A percentile compares a stretch with the other conserved stretches of the same genome.
These are phyloP conservation scores for Seriola rivoliana DNA, from an alignment of 2,113 vertebrate genomes.

Conservation along the genomic window DNA sequence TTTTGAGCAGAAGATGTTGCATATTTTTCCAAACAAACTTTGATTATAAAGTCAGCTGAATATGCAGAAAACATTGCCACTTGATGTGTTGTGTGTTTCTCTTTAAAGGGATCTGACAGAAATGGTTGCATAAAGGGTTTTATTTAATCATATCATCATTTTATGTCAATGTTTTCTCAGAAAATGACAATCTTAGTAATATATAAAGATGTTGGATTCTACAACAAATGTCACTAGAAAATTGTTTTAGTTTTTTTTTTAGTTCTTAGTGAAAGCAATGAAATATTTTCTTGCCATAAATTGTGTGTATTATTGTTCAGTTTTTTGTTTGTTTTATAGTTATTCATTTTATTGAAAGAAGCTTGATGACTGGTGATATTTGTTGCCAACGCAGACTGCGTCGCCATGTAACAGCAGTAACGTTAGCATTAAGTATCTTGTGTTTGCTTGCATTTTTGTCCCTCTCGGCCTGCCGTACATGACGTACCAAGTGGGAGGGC, in stretches of 20 bases:
- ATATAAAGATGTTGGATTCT: background rate
- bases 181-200: conserved; percentile 24
- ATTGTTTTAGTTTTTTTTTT: background rate
- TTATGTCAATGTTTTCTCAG: conserved; percentile 16
- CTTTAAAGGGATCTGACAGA: conserved; percentile 65
- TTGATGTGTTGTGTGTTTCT: conserved; percentile 67
- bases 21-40: conserved; percentile 70
- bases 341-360: background rate
- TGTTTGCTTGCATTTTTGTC: background rate
- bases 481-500: conserved; percentile 7
- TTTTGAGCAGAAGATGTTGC: conserved; percentile 51
- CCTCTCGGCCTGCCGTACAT: conserved; percentile 56
- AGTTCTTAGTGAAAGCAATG: background rate
- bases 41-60: conserved; percentile 65
- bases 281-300: background rate
- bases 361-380: background rate
- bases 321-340: background rate
- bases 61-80: conserved; percentile 54
- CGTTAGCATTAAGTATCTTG: background rate
- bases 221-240: background rate
- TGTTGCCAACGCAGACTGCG: background rate
- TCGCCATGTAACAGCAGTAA: background rate
- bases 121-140: conserved; percentile 48
- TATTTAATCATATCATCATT: conserved; percentile 39
- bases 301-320: background rate